These are phyloP conservation scores for Glaucidium brasilianum DNA, from an alignment of 2,113 vertebrate species.

Conservation along the genomic window DNA sequence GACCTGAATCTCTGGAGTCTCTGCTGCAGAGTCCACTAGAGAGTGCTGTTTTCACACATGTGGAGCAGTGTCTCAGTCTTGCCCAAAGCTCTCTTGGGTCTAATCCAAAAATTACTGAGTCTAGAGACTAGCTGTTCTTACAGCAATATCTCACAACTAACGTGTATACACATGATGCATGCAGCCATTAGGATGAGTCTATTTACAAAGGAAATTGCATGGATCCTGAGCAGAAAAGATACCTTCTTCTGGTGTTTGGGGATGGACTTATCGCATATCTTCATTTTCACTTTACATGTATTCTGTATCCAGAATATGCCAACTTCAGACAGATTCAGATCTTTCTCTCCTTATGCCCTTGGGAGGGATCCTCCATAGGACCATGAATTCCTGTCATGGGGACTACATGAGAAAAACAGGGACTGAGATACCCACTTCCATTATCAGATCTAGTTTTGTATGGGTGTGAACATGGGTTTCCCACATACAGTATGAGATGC, in stretches of 20 bases:
- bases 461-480: not conserved
- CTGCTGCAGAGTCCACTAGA: not conserved
- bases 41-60: not conserved
- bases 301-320: not conserved
- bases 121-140: not conserved
- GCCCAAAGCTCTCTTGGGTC: not conserved
- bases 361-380: not conserved
- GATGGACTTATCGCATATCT: accelerated
- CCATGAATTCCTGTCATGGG: not conserved
- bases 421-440: not conserved
- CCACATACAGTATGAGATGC: accelerated
- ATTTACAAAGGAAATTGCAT: not conserved
- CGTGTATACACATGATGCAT: not conserved
- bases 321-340: not conserved
- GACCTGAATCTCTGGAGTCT: not conserved
- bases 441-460: not conserved
- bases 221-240: not conserved
- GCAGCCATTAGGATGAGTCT: not conserved
- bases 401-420: not conserved
- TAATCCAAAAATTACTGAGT: not conserved
- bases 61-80: not conserved
- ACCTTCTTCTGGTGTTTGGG: not conserved
- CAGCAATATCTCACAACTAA: not conserved
- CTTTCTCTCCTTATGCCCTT: not conserved
- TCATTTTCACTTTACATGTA: not conserved